Percentiles rank a stretch among this genome's conserved stretches.
These are phyloP conservation scores for Podilymbus podiceps DNA, from an alignment of 2,113 vertebrate genomes.

Conservation along the genomic window DNA sequence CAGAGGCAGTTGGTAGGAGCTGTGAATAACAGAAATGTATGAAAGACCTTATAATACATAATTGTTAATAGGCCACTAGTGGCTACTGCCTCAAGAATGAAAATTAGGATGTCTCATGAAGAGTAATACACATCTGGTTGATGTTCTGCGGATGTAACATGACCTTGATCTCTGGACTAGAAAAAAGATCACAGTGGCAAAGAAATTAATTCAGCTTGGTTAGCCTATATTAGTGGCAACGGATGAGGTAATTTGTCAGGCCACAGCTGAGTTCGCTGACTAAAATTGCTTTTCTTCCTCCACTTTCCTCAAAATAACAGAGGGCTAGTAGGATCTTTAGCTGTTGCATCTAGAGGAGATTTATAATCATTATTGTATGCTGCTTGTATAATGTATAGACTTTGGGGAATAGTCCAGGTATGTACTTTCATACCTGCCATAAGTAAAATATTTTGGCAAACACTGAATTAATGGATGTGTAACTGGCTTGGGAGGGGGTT, in stretches of 20 bases:
- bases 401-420: background rate
- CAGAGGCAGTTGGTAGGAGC: background rate
- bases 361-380: conserved; percentile 43
- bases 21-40: conserved; percentile 34
- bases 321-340: background rate
- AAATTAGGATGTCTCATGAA: conserved; percentile 11
- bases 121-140: conserved; percentile 35
- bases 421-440: background rate
- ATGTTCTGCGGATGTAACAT: conserved; percentile 32
- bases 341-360: conserved; percentile 32
- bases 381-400: conserved; percentile 33
- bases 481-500: background rate
- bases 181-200: conserved; percentile 9
- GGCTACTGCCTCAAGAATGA: conserved; percentile 42
- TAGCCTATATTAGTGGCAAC: conserved; percentile 11
- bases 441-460: conserved; percentile 38
- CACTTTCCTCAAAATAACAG: conserved; percentile 4
- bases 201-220: conserved; percentile 57
- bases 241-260: conserved; percentile 47
- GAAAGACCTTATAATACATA: conserved; percentile 47
- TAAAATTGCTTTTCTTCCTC: conserved; percentile 17
- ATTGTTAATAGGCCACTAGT: conserved; percentile 54
- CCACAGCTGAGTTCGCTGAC: background rate
- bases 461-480: conserved; percentile 23
- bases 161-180: conserved; percentile 49